Base-by-base conservation (phyloP, 1,140 invertebrate species). In the Trinorchestia longiramus region DNA sequence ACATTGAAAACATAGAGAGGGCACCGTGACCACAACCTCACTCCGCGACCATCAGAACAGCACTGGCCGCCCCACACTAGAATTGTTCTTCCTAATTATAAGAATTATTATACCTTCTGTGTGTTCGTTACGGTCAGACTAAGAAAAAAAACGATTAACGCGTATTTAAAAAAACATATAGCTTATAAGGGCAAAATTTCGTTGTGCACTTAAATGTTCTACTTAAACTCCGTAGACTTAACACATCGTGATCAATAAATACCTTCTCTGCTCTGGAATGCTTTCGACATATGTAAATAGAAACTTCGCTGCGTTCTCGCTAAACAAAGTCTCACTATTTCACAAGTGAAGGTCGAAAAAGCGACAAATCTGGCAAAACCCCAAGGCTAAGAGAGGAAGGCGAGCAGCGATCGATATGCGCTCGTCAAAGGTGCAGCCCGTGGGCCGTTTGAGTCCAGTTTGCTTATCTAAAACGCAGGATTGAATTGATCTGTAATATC, bases 281-380 rank as follows among this genome's bases (percentile, higher is more conserved):
- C 11, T 19, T 23, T 77, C 28, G 62, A 11, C 62, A 77, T 28
- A 77, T 77, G 8, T 28, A 77, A 77, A 11, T 28, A 77, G 62
- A 23, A 28, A 36, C 28, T 77, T 23, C 28, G 62, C 62, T 77
- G 28, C 15, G 62, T 28, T 77, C 62, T 77, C 6, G 47, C 62
- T 77, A 77, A 77, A 77, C 62, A 77, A 77, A 77, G 15, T 36
- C 1, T 77, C 8, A 77, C 15, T 77, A 19, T 36, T 77, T 90
- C 88, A 36, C 17, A 43, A 43, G 88, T 19, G 43, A 42, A 11
- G 4, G 28, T 41, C 43, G 3, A 19, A 90, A 90, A 90, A 41
- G 88, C 88, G 88, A 15, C n/a, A 90, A 90, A 42, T 90, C 43
- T 90, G 88, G 88, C 88, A 43, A 90, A 90, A 90, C 36, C 88